phyloP scores from a whole-genome alignment of 2,797 vertebrate genomes.

The Champsocephalus esox region DNA sequence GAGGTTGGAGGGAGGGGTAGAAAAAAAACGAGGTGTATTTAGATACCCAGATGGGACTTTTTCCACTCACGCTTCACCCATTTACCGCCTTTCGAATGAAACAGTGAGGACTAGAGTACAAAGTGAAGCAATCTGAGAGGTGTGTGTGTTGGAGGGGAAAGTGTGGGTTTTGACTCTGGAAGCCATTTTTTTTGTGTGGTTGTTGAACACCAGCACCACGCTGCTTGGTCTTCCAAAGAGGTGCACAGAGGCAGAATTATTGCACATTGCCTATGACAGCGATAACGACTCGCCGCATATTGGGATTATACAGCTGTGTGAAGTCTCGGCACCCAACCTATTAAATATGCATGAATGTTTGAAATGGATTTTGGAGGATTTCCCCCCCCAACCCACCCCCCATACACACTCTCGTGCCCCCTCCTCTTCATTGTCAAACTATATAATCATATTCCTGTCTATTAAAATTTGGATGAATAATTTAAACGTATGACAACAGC shows the following conservation, averaged over 20 bases:
- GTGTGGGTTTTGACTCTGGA: constrained; percentile 57
- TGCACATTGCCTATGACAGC: constrained; percentile 70
- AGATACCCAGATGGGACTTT: constrained; percentile 12
- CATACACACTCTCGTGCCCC: not conserved
- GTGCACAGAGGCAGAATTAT: constrained; percentile 61
- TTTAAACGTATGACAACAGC: constrained; percentile 77
- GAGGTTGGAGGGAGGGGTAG: constrained; percentile 24
- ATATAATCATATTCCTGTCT: constrained; percentile 81
- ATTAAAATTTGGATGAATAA: constrained; percentile 82
- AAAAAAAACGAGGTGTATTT: constrained; percentile 25
- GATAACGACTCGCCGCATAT: constrained; percentile 71
- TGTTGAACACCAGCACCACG: constrained; percentile 51
- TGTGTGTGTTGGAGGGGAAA: constrained; percentile 16
- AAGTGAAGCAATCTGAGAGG: constrained; percentile 41
- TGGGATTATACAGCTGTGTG: constrained; percentile 77
- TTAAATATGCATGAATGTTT: constrained; percentile 84
- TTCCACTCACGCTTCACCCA: constrained; percentile 36
- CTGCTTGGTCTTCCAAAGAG: constrained; percentile 67
- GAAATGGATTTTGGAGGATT: constrained; percentile 79
- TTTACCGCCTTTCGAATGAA: constrained; percentile 42
- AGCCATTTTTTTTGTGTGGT: constrained; percentile 30
- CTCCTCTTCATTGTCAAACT: constrained; percentile 74
- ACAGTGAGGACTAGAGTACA: constrained; percentile 32
- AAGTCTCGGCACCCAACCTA: constrained; percentile 72
- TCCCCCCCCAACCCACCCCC: not conserved